Percentiles rank a stretch among this genome's conserved stretches.
phyloP scores from a whole-genome alignment of 2,888 invertebrate genomes.

The Maniola hyperantus region DNA sequence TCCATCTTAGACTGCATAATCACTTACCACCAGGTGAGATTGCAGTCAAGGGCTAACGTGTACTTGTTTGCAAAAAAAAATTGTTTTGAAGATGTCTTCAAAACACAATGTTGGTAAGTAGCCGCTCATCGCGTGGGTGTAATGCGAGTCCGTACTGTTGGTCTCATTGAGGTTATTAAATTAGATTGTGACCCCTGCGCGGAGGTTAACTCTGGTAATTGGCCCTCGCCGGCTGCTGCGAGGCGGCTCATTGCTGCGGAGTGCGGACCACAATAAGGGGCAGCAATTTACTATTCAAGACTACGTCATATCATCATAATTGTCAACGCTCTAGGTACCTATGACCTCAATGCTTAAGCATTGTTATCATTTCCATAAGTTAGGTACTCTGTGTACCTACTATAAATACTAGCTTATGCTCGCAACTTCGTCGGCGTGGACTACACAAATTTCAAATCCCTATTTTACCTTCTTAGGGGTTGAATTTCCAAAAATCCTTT shows the following conservation, averaged over 20 bases:
- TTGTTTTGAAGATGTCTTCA: background rate
- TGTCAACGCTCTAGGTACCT: too few species aligned
- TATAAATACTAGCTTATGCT: too few species aligned
- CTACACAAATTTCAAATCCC: too few species aligned
- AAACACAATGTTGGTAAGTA: background rate
- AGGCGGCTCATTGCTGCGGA: conserved; percentile 43
- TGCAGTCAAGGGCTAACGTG: too few species aligned
- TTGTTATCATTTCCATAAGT: background rate
- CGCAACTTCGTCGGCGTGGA: too few species aligned
- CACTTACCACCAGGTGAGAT: too few species aligned
- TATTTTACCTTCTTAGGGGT: too few species aligned
- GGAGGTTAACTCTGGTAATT: conserved; percentile 68
- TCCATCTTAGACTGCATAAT: too few species aligned
- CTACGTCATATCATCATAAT: conserved; percentile 31
- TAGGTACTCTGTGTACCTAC: too few species aligned
- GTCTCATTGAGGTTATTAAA: conserved; percentile 58
- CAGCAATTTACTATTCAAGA: conserved; percentile 47
- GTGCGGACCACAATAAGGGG: conserved; percentile 46
- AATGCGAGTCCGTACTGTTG: conserved; percentile 20
- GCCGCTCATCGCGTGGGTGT: conserved; percentile 31
- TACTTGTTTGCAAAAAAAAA: too few species aligned
- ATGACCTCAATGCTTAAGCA: conserved; percentile 9
- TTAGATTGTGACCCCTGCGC: conserved; percentile 69
- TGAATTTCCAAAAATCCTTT: too few species aligned
- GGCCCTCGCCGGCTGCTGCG: conserved; percentile 49